Evolutionary conservation across 1,140 invertebrate species (phyloP).

Genomic region (Phymastichus coffea): DNA sequence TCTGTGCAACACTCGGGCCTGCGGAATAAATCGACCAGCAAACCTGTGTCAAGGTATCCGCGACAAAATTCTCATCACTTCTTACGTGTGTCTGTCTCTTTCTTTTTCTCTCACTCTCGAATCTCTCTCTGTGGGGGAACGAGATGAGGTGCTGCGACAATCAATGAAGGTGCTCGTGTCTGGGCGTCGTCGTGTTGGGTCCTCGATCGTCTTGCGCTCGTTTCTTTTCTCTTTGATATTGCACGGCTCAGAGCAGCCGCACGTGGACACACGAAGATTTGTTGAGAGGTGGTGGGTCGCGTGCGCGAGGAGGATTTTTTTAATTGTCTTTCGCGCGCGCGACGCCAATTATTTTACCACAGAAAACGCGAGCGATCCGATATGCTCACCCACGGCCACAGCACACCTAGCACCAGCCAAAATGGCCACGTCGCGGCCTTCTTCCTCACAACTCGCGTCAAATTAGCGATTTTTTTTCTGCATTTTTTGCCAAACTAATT

Average conservation of each 20-base stretch:
- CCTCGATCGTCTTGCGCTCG: too few relatives aligned
- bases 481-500: background rate
- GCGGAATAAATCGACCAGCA: too few relatives aligned
- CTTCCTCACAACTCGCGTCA: slow-evolving; percentile 10
- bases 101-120: background rate
- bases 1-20: too few relatives aligned
- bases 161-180: slow-evolving; percentile 2
- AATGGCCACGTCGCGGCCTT: slow-evolving; percentile 12
- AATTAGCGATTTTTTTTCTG: background rate
- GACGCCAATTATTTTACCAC: too few relatives aligned
- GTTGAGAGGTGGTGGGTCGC: background rate
- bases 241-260: too few relatives aligned
- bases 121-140: background rate
- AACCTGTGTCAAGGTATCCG: background rate
- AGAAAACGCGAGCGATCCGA: too few relatives aligned
- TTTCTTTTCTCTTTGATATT: too few relatives aligned
- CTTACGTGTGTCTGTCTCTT: background rate
- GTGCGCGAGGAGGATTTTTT: background rate
- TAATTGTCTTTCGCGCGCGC: too few relatives aligned
- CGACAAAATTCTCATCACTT: background rate
- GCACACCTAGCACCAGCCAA: slow-evolving; percentile 23
- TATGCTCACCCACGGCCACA: too few relatives aligned
- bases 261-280: background rate
- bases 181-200: slow-evolving; percentile 19
- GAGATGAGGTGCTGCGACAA: slow-evolving; percentile 5